Evolutionary conservation across 2,888 invertebrate genomes (phyloP).

Genomic region (Clostera curtula): DNA sequence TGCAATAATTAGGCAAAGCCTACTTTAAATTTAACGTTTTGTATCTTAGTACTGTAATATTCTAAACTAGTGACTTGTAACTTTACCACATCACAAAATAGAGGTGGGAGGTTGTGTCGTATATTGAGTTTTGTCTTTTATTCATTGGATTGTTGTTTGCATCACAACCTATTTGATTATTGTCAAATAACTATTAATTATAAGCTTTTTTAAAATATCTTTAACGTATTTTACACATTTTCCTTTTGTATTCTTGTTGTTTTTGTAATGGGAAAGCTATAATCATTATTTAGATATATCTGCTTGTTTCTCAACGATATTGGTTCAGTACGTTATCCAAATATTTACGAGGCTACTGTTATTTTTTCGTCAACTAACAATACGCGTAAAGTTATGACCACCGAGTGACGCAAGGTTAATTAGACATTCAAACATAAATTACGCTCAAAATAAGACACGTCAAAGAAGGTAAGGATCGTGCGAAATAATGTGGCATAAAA

Average conservation of each 20-base stretch:
- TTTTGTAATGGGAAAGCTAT: conserved; percentile 19
- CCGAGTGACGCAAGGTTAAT: no score
- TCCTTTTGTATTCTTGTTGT: conserved; percentile 19
- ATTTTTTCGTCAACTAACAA: conserved; percentile 41
- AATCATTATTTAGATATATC: conserved; percentile 9
- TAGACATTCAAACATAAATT: no score
- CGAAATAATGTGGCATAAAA: no score
- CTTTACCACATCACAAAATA: conserved; percentile 25
- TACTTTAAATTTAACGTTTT: conserved; percentile 58
- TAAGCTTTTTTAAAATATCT: conserved; percentile 41
- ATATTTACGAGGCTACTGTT: conserved; percentile 59
- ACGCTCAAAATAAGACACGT: no score
- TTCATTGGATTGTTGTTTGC: conserved; percentile 26
- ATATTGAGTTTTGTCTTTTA: conserved; percentile 22
- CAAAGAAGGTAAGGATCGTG: no score
- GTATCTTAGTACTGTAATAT: conserved; percentile 61
- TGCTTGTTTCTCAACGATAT: conserved; percentile 9
- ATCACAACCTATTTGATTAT: conserved; percentile 34
- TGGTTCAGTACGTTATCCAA: conserved; percentile 36
- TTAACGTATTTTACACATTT: conserved; percentile 27
- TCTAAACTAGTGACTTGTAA: conserved; percentile 40
- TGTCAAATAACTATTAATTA: conserved; percentile 32
- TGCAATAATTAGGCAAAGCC: conserved; percentile 74
- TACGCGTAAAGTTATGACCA: conserved; percentile 46
- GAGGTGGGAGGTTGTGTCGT: conserved; percentile 31